phyloP scores from a whole-genome alignment of 2,113 vertebrate genomes.

The Catagonus wagneri region DNA sequence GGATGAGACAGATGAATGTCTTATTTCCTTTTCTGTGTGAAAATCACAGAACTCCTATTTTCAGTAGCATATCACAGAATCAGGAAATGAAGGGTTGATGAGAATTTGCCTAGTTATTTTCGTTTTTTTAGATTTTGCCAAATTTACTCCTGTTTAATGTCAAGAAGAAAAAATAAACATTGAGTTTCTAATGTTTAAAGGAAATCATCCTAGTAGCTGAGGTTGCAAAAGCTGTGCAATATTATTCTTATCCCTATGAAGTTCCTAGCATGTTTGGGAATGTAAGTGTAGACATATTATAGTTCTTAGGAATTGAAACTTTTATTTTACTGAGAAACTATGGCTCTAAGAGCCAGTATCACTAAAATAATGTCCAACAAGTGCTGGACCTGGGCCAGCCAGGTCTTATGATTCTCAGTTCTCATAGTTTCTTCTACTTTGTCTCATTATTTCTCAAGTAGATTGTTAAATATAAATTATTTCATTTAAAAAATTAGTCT shows the following conservation, averaged over 20 bases:
- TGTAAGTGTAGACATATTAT: background rate
- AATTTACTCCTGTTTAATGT: conserved; percentile 51
- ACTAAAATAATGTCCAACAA: background rate
- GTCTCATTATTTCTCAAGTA: background rate
- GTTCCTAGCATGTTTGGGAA: background rate
- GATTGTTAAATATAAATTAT: background rate
- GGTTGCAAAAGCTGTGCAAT: background rate
- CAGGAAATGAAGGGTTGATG: background rate
- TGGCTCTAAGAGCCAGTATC: background rate
- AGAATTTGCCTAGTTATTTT: background rate
- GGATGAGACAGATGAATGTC: background rate
- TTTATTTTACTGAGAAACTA: background rate
- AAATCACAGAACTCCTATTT: conserved; percentile 30
- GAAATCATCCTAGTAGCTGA: conserved; percentile 20
- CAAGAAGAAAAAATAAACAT: conserved; percentile 26
- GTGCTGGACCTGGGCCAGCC: background rate
- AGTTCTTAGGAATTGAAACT: background rate
- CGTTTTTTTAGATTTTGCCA: background rate
- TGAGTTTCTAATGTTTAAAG: background rate
- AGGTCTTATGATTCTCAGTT: background rate
- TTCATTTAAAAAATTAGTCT: background rate
- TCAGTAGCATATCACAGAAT: background rate
- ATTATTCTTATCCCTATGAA: background rate
- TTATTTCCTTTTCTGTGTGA: background rate
- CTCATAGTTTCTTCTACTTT: background rate